phyloP scores from a whole-genome alignment of 2,888 invertebrate species.

The Pocota personata region DNA sequence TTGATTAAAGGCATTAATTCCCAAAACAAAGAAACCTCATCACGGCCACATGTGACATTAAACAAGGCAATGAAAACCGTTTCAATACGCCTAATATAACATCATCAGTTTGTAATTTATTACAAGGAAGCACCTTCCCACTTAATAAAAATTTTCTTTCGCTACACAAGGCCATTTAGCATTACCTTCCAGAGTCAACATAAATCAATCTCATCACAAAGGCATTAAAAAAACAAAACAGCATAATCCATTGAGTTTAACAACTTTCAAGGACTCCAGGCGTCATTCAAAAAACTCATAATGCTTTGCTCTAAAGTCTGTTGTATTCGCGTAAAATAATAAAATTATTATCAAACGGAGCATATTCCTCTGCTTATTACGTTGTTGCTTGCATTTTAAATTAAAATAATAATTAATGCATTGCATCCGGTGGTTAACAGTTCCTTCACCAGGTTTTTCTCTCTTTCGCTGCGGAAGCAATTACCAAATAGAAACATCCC shows the following conservation, averaged over 20 bases:
- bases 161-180: neutral
- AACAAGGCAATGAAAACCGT: neutral
- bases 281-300: neutral
- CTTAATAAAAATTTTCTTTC: neutral
- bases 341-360: conserved; percentile 12
- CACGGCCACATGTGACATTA: neutral
- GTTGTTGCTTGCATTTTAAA: conserved; percentile 29
- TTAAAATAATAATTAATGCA: conserved; percentile 34
- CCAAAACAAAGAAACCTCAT: neutral
- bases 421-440: neutral
- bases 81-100: neutral
- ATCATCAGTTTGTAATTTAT: neutral
- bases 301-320: neutral
- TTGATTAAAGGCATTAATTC: too few species aligned
- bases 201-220: conserved; percentile 26
- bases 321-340: neutral
- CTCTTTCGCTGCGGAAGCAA: conserved; percentile 23
- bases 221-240: conserved; percentile 5
- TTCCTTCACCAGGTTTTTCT: neutral
- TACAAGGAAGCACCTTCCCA: neutral
- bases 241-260: conserved; percentile 19
- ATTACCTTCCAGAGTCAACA: neutral
- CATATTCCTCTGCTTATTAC: conserved; percentile 2
- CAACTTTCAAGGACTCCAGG: conserved; percentile 31
- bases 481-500: conserved; percentile 24